A percentile compares a stretch with the other conserved stretches of the same genome.
These are phyloP conservation scores for Caenorhabditis doughertyi DNA, from an alignment of 2,888 invertebrate species.

Conservation along the genomic window DNA sequence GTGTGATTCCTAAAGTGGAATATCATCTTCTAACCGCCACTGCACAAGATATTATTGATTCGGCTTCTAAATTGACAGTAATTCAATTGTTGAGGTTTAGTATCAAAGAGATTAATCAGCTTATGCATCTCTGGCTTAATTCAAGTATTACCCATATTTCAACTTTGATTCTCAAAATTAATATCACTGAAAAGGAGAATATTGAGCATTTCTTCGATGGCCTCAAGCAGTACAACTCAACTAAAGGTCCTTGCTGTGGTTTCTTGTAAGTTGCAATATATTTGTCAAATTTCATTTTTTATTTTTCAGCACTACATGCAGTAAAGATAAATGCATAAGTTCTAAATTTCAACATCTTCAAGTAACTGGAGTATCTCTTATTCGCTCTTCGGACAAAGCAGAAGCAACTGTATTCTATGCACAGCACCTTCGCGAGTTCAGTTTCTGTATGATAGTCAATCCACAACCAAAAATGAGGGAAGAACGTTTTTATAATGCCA, in stretches of 20 bases:
- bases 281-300: not conserved
- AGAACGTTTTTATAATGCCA: not conserved
- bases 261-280: not conserved
- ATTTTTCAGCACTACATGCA: not conserved
- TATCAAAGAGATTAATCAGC: not conserved
- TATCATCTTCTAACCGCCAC: not conserved
- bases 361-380: not conserved
- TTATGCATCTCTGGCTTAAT: not conserved
- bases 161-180: not conserved
- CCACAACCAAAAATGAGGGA: not conserved
- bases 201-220: slow-evolving; percentile 88
- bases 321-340: not conserved
- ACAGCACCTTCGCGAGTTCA: not conserved
- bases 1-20: too few species aligned
- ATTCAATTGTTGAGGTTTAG: not conserved
- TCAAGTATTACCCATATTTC: not conserved
- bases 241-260: not conserved
- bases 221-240: slow-evolving; percentile 62
- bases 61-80: not conserved
- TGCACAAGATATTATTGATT: not conserved
- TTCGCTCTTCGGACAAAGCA: not conserved
- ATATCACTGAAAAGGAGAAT: slow-evolving; percentile 86
- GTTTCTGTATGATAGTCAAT: not conserved
- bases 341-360: not conserved
- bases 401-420: not conserved